Conservation (phyloP, 2,888 invertebrate species). For the Teinopalpus imperialis region DNA sequence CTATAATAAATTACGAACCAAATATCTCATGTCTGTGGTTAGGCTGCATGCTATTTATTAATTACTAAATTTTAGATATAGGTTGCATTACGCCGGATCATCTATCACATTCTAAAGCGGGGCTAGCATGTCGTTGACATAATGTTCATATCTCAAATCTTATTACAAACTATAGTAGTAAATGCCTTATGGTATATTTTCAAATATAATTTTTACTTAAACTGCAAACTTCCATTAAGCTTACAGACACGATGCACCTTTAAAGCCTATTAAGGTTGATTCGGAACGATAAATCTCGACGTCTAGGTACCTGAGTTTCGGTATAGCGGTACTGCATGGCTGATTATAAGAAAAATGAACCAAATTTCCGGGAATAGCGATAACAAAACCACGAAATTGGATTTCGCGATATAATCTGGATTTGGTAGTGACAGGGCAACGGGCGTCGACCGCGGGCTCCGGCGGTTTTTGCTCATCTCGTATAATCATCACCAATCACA, state of each 20-base stretch:
- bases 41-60: slow-evolving; percentile 26
- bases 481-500: slow-evolving; percentile 13
- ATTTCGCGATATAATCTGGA: slow-evolving; percentile 77
- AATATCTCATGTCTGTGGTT: slow-evolving; percentile 9
- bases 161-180: slow-evolving; percentile 65
- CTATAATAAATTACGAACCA: too few relatives aligned
- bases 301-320: slow-evolving; percentile 10
- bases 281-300: slow-evolving; percentile 19
- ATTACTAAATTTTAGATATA: slow-evolving; percentile 43
- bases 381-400: slow-evolving; percentile 81
- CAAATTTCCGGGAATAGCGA: slow-evolving; percentile 67
- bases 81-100: slow-evolving; percentile 57
- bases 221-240: slow-evolving; percentile 29
- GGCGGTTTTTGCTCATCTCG: slow-evolving; percentile 40
- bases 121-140: slow-evolving; percentile 66
- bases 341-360: slow-evolving; percentile 60
- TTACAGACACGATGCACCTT: slow-evolving; percentile 18
- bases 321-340: slow-evolving; percentile 30
- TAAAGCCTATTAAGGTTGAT: slow-evolving; percentile 15
- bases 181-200: slow-evolving; percentile 42
- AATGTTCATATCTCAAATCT: slow-evolving; percentile 72
- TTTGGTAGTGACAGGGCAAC: slow-evolving; percentile 45
- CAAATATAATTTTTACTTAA: slow-evolving; percentile 30
- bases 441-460: slow-evolving; percentile 36
- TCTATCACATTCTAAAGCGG: slow-evolving; percentile 62